Evolutionary conservation across 1,140 invertebrate species (phyloP), one percentile per base, ranked within the genome.

Genomic region (Drosophila ohnishii): DNA sequence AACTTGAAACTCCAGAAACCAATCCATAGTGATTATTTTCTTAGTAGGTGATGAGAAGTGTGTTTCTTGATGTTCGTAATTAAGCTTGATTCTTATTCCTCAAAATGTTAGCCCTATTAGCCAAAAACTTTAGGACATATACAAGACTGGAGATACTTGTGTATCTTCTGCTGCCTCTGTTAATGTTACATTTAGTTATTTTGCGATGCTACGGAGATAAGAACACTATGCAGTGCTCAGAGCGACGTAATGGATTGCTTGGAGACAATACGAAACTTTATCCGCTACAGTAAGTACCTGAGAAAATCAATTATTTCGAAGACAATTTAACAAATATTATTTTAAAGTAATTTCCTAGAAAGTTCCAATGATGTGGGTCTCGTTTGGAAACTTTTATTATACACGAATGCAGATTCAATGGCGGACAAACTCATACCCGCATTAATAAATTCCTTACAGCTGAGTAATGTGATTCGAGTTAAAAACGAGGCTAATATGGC

Each of bases 111-210:
- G 1, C 19, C 9, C 13, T 71, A 34, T n/a, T 66, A n/a, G 19
- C 22, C 10, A 71, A 62, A 34, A 71, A 62, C 34, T 35, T 71
- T 30, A 48, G 19, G 9, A 30, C 57, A 8, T 71, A 72, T 11
- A 48, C 66, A 16, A 37, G 57, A 19, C 16, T 61, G 5, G 57
- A 74, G 8, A 62, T 63, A 10, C 3, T 72, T 19, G 32, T 61
- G 8, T 74, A 62, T 22, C 10, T 55, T 2, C 10, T 48, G 3
- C 11, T 74, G 11, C 64, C 64, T 3, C 32, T 69, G 25, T 32
- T 69, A 32, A 42, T 73, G 65, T 10, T 55, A 9, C 55, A 70
- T 45, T 60, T 73, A 25, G 32, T 69, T 19, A 13, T 9, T 39
- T 8, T 37, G 9, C 16, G 60, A 64, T 65, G 66, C n/a, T 0